These are phyloP conservation scores for Oophaga pumilio DNA, from an alignment of 2,113 vertebrate species.

Conservation along the genomic window DNA sequence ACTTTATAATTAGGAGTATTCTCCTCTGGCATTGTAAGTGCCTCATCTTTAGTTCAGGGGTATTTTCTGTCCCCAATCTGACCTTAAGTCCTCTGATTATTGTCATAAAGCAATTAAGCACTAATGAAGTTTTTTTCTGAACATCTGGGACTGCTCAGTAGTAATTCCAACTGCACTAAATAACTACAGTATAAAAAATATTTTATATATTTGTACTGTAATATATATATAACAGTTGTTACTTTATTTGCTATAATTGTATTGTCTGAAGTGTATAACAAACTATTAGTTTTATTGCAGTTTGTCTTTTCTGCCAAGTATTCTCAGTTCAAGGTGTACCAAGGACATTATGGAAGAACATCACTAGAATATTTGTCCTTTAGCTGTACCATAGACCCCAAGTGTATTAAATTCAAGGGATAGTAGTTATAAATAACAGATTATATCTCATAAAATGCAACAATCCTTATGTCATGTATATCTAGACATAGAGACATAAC, in stretches of 20 bases:
- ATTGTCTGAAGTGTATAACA: background rate
- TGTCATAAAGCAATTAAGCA: slow-evolving; percentile 29
- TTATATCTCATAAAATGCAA: too few species aligned
- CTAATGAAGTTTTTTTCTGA: slow-evolving; percentile 21
- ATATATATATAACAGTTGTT: too few species aligned
- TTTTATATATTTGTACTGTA: too few species aligned
- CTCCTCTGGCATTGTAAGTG: slow-evolving; percentile 16
- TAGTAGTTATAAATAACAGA: too few species aligned
- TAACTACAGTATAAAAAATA: background rate
- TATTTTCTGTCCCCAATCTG: background rate
- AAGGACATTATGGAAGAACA: too few species aligned
- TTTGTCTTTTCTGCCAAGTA: background rate
- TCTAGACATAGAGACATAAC: too few species aligned
- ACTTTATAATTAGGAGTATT: background rate
- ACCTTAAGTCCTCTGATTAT: slow-evolving; percentile 18
- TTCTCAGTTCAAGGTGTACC: background rate
- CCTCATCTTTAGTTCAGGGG: background rate
- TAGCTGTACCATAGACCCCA: too few species aligned
- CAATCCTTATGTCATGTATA: too few species aligned
- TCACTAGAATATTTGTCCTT: too few species aligned
- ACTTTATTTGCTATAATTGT: background rate
- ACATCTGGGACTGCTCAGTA: slow-evolving; percentile 25
- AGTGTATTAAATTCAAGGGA: background rate
- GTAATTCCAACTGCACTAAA: slow-evolving; percentile 25
- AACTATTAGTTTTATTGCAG: background rate